Evolutionary conservation across 2,888 invertebrate species (phyloP).

Genomic region (Odiellus spinosus): DNA sequence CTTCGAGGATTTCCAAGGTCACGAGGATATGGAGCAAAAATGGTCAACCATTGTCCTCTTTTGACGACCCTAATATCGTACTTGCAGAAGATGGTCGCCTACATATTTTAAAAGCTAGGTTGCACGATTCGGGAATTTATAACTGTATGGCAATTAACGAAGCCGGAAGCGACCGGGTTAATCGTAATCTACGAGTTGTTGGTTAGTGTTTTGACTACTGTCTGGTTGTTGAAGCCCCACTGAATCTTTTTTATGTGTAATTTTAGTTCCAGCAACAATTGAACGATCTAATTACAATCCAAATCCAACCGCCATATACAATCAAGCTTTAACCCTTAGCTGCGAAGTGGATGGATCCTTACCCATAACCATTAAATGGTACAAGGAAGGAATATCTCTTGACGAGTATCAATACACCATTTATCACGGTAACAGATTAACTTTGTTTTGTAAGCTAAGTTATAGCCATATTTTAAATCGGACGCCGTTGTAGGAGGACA

Average conservation of each 20-base stretch:
- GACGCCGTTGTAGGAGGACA: no score
- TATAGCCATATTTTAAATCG: no score
- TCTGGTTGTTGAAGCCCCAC: no score
- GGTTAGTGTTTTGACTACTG: slow-evolving; percentile 8
- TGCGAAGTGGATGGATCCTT: slow-evolving; percentile 4
- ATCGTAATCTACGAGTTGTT: slow-evolving; percentile 7
- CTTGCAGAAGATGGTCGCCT: slow-evolving; percentile 5
- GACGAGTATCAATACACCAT: no score
- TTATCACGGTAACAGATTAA: no score
- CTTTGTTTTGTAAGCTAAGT: no score
- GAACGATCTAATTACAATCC: slow-evolving; percentile 7
- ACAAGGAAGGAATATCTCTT: not conserved
- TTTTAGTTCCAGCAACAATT: slow-evolving; percentile 12
- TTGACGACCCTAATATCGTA: slow-evolving; percentile 11
- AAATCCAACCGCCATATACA: slow-evolving; percentile 4
- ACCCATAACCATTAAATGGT: not conserved
- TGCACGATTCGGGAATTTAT: slow-evolving; percentile 24
- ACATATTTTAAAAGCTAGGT: slow-evolving; percentile 10
- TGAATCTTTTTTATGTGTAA: not conserved
- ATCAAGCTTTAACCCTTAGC: slow-evolving; percentile 7
- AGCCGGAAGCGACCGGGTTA: slow-evolving; percentile 22
- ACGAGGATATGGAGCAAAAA: slow-evolving; percentile 26
- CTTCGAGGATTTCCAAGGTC: no score
- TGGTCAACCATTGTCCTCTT: slow-evolving; percentile 18
- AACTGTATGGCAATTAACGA: slow-evolving; percentile 28